Conservation (phyloP, 1,140 invertebrate species). For the Lethrus apterus region DNA sequence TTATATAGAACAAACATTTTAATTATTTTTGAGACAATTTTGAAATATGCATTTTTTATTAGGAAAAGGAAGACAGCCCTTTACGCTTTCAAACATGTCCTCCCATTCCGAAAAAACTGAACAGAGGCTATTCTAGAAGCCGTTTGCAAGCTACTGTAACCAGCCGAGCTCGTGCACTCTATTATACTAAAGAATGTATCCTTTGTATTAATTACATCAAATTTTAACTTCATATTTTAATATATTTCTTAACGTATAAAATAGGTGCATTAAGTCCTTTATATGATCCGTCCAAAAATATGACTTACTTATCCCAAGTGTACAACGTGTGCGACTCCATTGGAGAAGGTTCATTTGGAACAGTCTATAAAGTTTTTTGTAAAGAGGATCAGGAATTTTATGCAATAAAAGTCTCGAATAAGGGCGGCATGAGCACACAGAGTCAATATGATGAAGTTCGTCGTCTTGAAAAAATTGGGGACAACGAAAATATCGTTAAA, state of each 20-base stretch:
- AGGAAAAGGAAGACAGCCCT: too few relatives aligned
- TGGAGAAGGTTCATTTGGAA: conserved; percentile 68
- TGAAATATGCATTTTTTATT: too few relatives aligned
- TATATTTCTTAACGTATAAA: conserved; percentile 10
- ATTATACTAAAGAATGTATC: conserved; percentile 1
- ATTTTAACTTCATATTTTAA: not conserved
- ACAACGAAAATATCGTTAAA: conserved; percentile 60
- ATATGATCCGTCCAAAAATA: conserved; percentile 31
- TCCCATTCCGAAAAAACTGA: not conserved
- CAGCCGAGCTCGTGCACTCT: not conserved
- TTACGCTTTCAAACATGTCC: conserved; percentile 4
- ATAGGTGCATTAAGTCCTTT: conserved; percentile 20
- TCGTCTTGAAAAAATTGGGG: conserved; percentile 59
- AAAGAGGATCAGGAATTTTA: conserved; percentile 59
- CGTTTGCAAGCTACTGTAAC: not conserved
- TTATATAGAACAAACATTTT: not conserved
- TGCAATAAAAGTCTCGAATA: conserved; percentile 57
- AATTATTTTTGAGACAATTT: not conserved
- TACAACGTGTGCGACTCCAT: conserved; percentile 55
- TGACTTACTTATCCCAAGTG: conserved; percentile 55
- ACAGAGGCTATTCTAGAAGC: not conserved
- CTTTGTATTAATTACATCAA: conserved; percentile 1
- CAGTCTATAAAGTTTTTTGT: conserved; percentile 60
- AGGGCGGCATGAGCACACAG: conserved; percentile 42
- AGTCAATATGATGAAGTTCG: conserved; percentile 57